Evolutionary conservation across 2,888 invertebrate genomes (phyloP), one percentile per base, ranked within the genome.

Genomic region (Dorcus parallelipipedus): DNA sequence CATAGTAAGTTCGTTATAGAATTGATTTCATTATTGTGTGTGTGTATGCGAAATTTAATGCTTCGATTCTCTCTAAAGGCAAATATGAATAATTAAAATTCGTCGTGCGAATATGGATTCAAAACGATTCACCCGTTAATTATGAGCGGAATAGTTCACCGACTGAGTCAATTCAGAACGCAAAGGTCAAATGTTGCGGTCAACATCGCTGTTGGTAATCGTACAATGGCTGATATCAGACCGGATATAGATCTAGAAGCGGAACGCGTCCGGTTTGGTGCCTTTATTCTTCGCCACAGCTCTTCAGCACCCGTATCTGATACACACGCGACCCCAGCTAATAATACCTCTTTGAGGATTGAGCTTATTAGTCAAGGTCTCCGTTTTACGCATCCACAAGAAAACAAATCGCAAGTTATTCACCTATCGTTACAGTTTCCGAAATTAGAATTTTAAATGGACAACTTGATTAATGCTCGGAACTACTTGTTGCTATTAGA

Each of bases 191-290:
- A 9, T 23, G 14, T 10, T 45, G 45, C 14, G 45, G 45, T 10
- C 45, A 45, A 23, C 9, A 45, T 45, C 14, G 45, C 14, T 20
- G 45, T 20, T 45, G 45, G 23, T 45, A 45, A 45, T 45, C 45
- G 45, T 17, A 45, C 45, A 45, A 45, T 45, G 23, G 45, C 9
- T 20, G 51, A 10, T 40, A 23, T 14, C 33, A 14, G 51, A 40
- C 17, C 51, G 51, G 51, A 51, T 51, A 39, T 40, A 40, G 40
- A 51, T 38, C 40, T 51, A 51, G 38, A 51, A 38, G 39, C 51
- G 51, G 51, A 51, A 51, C 51, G 51, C 38, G 23, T 49, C 49
- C 49, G 45, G 45, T 45, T 45, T 23, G 17, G 14, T 45, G 23
- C 45, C 20, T 45, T 45, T 10, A 45, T 23, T 20, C 14, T 9